Evolutionary conservation across 2,888 invertebrate species (phyloP).

Genomic region (Aphrophora alni): DNA sequence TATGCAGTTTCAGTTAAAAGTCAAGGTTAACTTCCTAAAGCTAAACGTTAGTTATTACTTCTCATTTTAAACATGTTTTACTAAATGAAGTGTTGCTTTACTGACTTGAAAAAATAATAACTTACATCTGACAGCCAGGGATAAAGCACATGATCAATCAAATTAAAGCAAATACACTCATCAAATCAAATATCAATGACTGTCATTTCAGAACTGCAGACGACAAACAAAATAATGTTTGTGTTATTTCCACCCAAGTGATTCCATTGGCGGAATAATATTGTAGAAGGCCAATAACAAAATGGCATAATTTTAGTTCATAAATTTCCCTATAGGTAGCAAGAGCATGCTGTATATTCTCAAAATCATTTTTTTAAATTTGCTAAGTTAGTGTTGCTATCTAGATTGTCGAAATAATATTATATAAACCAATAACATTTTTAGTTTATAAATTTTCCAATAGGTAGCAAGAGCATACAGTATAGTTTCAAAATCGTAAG

Average conservation of each 20-base stretch:
- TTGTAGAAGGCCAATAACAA: background rate
- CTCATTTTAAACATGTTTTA: background rate
- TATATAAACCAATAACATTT: background rate
- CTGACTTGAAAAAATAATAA: background rate
- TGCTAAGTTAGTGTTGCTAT: background rate
- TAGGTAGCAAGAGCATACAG: background rate
- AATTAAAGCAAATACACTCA: background rate
- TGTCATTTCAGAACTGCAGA: background rate
- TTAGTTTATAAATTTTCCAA: background rate
- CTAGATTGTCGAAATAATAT: background rate
- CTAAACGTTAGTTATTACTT: background rate
- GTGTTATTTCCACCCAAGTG: background rate
- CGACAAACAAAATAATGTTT: background rate
- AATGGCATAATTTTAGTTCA: background rate
- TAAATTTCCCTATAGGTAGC: background rate
- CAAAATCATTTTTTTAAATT: background rate
- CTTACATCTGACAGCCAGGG: background rate
- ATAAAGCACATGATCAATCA: background rate
- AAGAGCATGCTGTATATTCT: background rate
- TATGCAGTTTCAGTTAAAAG: background rate
- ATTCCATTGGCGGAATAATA: background rate
- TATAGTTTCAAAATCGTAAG: background rate
- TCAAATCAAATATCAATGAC: background rate
- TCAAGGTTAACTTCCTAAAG: conserved; percentile 25
- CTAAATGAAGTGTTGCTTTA: background rate